Evolutionary conservation across 1,140 invertebrate species (phyloP).

Genomic region (Lordiphosa stackelbergi): DNA sequence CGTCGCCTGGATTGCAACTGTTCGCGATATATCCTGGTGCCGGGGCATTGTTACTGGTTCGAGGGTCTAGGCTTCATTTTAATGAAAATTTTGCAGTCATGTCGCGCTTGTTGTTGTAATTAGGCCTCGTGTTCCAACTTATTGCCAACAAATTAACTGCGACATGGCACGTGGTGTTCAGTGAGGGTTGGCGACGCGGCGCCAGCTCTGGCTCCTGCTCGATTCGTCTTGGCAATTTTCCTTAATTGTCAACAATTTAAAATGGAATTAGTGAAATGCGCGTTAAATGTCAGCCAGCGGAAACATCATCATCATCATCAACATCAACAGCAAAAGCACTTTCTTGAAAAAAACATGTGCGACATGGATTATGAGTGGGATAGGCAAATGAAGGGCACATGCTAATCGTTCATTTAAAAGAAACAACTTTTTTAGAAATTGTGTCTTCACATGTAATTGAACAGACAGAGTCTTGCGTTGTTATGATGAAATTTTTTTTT

Average conservation of each 20-base stretch:
- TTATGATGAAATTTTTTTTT: too few species aligned
- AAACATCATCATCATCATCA: conserved; percentile 27
- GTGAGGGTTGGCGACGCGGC: not conserved
- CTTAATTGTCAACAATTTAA: conserved; percentile 76
- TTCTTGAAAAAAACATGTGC: conserved; percentile 4
- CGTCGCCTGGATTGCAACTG: conserved; percentile 60
- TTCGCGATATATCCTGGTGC: conserved; percentile 20
- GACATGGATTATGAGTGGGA: conserved; percentile 26
- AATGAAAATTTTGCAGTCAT: conserved; percentile 76
- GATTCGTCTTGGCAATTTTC: conserved; percentile 72
- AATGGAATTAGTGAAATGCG: conserved; percentile 72
- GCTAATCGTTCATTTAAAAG: conserved; percentile 24
- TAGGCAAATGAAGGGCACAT: conserved; percentile 27
- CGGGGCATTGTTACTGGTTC: conserved; percentile 7
- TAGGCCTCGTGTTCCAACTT: conserved; percentile 70
- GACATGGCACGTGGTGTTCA: conserved; percentile 68
- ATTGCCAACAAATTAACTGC: conserved; percentile 76
- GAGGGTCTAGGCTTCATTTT: conserved; percentile 50
- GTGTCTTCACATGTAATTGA: too few species aligned
- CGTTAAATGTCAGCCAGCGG: conserved; percentile 67
- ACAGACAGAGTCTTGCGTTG: too few species aligned
- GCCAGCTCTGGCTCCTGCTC: conserved; percentile 22
- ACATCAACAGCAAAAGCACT: conserved; percentile 15
- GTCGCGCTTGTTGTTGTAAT: conserved; percentile 75
- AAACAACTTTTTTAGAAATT: conserved; percentile 2